Percentiles rank a stretch among this genome's conserved stretches.
phyloP scores from a whole-genome alignment of 2,888 invertebrate genomes.

The Cantharis nigra region DNA sequence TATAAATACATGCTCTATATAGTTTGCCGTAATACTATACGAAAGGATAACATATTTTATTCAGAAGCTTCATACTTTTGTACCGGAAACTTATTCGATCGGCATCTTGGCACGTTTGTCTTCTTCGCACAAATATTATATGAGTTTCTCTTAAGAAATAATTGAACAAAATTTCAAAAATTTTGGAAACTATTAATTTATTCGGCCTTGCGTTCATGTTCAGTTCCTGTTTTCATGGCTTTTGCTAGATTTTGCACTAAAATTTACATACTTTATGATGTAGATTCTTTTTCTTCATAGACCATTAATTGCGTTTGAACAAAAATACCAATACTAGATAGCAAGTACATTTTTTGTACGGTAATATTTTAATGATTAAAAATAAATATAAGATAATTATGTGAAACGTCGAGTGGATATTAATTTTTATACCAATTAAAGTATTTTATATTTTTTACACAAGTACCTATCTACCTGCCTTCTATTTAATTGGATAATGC shows the following conservation, averaged over 20 bases:
- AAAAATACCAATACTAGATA: neutral
- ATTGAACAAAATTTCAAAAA: neutral
- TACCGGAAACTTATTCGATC: neutral
- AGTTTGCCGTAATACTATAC: neutral
- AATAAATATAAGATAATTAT: neutral
- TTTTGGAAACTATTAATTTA: neutral
- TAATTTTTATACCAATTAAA: neutral
- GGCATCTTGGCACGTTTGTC: neutral
- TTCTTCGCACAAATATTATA: neutral
- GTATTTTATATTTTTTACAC: neutral
- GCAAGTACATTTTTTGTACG: neutral
- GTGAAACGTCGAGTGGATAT: neutral
- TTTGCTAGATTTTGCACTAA: neutral
- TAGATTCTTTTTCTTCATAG: neutral
- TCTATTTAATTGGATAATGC: neutral
- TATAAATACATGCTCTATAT: neutral
- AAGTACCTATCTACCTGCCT: neutral
- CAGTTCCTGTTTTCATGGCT: neutral
- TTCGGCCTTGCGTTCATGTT: neutral
- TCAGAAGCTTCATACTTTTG: neutral
- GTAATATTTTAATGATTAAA: neutral
- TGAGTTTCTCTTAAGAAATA: neutral
- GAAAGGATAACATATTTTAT: neutral
- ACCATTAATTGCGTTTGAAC: neutral
- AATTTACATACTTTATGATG: neutral